phyloP scores from a whole-genome alignment of 2,113 vertebrate species.

The Circaetus cinerascens region DNA sequence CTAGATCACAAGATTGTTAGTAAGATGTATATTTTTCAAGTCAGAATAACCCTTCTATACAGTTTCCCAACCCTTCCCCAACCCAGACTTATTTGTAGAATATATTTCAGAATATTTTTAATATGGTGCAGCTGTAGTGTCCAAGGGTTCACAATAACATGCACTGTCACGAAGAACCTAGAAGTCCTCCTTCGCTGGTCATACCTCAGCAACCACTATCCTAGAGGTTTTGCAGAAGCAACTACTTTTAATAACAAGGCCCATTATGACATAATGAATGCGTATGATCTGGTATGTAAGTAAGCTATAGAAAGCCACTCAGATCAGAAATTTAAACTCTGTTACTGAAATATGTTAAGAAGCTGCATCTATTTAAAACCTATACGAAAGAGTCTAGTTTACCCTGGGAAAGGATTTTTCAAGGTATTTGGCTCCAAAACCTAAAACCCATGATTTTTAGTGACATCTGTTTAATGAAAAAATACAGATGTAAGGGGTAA shows the following conservation, averaged over 20 bases:
- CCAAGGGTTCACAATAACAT: conserved; percentile 73
- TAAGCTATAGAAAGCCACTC: conserved; percentile 48
- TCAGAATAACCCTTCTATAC: conserved; percentile 72
- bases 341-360: conserved; percentile 55
- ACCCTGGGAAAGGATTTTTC: conserved; percentile 44
- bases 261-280: conserved; percentile 46
- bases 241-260: conserved; percentile 70
- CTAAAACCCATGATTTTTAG: not conserved
- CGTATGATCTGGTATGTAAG: conserved; percentile 42
- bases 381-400: conserved; percentile 47
- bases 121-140: conserved; percentile 71
- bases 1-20: conserved; percentile 79
- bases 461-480: conserved; percentile 12
- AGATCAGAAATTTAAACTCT: conserved; percentile 40
- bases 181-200: conserved; percentile 57
- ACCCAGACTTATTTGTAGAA: conserved; percentile 64
- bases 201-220: conserved; percentile 61
- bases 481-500: not conserved
- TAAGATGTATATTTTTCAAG: conserved; percentile 75
- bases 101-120: conserved; percentile 67
- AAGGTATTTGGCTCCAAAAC: not conserved
- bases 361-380: conserved; percentile 61
- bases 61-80: conserved; percentile 65
- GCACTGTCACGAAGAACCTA: conserved; percentile 63
- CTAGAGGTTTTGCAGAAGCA: conserved; percentile 66